Evolutionary conservation across 2,113 vertebrate genomes (phyloP).

Genomic region (Ranitomeya imitator): DNA sequence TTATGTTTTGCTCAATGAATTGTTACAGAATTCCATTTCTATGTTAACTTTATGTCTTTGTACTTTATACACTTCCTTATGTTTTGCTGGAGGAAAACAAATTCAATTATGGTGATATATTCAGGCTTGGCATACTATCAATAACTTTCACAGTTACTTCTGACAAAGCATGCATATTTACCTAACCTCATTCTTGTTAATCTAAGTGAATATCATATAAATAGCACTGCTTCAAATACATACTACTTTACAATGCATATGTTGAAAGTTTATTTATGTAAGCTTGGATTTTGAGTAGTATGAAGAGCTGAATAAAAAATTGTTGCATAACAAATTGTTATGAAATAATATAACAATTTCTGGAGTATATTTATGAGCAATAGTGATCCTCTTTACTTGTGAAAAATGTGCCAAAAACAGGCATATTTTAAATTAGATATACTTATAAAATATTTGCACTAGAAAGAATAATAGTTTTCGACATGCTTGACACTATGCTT

Average conservation of each 20-base stretch:
- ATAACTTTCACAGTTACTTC: slow-evolving; percentile 21
- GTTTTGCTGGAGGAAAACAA: slow-evolving; percentile 45
- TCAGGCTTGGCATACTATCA: slow-evolving; percentile 41
- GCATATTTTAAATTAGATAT: too few species aligned
- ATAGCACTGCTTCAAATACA: neutral
- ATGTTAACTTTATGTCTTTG: slow-evolving; percentile 51
- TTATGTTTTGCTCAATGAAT: slow-evolving; percentile 55
- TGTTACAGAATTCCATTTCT: slow-evolving; percentile 51
- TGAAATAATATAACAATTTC: neutral
- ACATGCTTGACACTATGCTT: too few species aligned
- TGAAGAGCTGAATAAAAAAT: neutral
- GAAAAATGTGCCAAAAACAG: too few species aligned
- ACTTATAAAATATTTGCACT: too few species aligned
- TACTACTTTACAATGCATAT: neutral
- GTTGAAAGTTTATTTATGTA: neutral
- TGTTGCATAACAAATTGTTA: neutral
- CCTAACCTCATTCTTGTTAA: slow-evolving; percentile 29
- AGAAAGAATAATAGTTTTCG: too few species aligned
- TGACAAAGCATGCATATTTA: slow-evolving; percentile 23
- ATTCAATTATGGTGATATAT: slow-evolving; percentile 49
- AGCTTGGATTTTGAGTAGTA: neutral
- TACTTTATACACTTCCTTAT: slow-evolving; percentile 50
- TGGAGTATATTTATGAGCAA: too few species aligned
- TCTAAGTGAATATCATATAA: neutral
- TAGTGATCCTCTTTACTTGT: too few species aligned